Base-by-base conservation (phyloP, 2,888 invertebrate genomes). In the Caenorhabditis sp. region DNA sequence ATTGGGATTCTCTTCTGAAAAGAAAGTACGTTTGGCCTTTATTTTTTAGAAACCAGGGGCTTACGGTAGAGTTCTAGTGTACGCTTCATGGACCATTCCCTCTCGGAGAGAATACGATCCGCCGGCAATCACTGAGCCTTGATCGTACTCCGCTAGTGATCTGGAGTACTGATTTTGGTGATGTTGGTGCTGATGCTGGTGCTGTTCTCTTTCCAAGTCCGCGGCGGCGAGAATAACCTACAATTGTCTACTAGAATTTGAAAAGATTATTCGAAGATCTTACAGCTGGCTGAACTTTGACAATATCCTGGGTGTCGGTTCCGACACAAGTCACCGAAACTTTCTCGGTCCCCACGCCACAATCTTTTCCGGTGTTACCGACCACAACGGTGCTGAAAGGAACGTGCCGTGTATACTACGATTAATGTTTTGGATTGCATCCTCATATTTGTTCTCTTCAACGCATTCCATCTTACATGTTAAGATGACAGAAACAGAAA, bases 91-190 rank as follows among this genome's bases (percentile, higher is more conserved):
- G 26, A 81, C 41, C 63, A 66, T 55, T 61, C 77, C 81, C 55
- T 81, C 81, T 52, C 79, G 24, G 8, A 81, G 53, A 15, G 78
- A 79, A 63, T 81, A 81, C 1, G 75, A 50, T 37, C 81, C 81
- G 39, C 66, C 78, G 24, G 59, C 59, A 45, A 56, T 59, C 39
- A 48, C 78, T n/a, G 66, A 62, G 46, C 61, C 73, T 32, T 72
- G 61, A 6, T 65, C 61, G 43, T 56, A 45, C 37, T 63, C 72
- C 5, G 41, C 48, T 22, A 37, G 65, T 8, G 39, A 48, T 48
- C 46, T 55, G 5, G 55, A 56, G 48, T 70, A 59, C 32, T 70
- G 66, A 17, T 58, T 46, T 1, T 66, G 66, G 3, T 59, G 41
- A 0, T 48, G 50, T 7, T 43, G 17, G 11, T 56, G 50, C 9